A percentile compares a stretch with the other conserved stretches of the same genome.
Evolutionary conservation across 2,888 invertebrate genomes (phyloP).

Genomic region (Gastracanthus pulcherrimus): DNA sequence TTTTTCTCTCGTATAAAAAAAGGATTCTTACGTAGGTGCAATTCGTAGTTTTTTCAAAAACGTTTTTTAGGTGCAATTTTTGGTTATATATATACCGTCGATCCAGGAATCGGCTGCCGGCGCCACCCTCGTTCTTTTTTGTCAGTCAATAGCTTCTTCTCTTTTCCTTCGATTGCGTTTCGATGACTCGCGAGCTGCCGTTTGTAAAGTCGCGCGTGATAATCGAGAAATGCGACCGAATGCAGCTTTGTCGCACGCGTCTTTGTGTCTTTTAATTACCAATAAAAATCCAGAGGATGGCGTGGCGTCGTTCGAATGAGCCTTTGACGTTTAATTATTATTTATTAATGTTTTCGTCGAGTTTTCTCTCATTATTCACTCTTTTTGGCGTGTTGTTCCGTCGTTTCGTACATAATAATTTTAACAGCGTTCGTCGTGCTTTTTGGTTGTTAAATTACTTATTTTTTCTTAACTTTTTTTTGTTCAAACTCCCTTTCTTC

Average conservation of each 20-base stretch:
- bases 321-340: conserved; percentile 55
- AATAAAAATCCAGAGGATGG: conserved; percentile 43
- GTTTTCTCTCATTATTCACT: not conserved
- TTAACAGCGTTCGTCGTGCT: conserved; percentile 11
- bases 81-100: conserved; percentile 18
- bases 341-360: conserved; percentile 39
- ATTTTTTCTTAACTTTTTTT: not conserved
- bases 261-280: too few species aligned
- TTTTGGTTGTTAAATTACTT: not conserved
- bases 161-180: not conserved
- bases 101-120: conserved; percentile 66
- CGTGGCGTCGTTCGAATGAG: conserved; percentile 58
- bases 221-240: too few species aligned
- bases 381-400: conserved; percentile 43
- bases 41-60: not conserved
- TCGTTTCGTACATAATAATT: conserved; percentile 25
- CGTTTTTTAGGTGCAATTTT: not conserved
- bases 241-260: too few species aligned
- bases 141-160: not conserved
- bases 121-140: conserved; percentile 66
- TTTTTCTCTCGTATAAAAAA: conserved; percentile 11
- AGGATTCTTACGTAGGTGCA: not conserved
- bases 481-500: conserved; percentile 1
- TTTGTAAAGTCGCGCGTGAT: too few species aligned
- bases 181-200: too few species aligned